phyloP scores from a whole-genome alignment of 2,113 vertebrate species.

The Oreocharis arfaki region DNA sequence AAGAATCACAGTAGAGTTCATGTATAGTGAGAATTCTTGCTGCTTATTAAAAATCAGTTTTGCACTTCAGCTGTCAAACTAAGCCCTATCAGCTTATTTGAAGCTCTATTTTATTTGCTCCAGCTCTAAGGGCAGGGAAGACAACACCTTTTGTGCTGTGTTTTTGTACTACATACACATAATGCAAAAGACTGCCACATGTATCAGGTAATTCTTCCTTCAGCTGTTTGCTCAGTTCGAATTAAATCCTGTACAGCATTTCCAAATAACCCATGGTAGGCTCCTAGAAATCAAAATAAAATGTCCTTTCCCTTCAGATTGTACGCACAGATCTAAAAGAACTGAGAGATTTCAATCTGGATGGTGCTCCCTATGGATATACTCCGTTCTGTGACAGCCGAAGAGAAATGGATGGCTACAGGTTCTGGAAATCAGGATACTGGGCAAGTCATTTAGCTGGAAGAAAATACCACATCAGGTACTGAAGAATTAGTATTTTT shows the following conservation, averaged over 20 bases:
- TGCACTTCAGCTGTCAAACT: not conserved
- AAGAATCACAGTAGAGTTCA: not conserved
- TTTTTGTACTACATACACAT: not conserved
- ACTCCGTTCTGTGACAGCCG: conserved; percentile 97
- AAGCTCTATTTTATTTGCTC: not conserved
- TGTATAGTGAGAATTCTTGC: not conserved
- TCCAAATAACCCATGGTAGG: not conserved
- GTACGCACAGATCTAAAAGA: conserved; percentile 96
- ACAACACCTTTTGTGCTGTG: not conserved
- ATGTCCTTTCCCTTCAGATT: conserved; percentile 75
- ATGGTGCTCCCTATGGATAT: conserved; percentile 96
- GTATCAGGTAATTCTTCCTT: not conserved
- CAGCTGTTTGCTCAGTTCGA: not conserved
- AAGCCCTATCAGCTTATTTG: not conserved
- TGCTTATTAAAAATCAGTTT: not conserved
- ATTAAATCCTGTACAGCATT: not conserved
- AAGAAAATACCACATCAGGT: conserved; percentile 98
- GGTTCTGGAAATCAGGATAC: conserved; percentile 98
- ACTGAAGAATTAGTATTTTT: not conserved
- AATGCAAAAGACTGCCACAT: not conserved
- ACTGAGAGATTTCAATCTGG: conserved; percentile 89
- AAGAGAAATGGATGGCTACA: conserved; percentile 95
- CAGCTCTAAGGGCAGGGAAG: not conserved
- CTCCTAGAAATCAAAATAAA: not conserved
- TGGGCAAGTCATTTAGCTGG: conserved; percentile 97